A percentile compares a stretch with the other conserved stretches of the same genome.
Evolutionary conservation across 2,797 vertebrate genomes (phyloP).

Genomic region (Myotis findleyi): DNA sequence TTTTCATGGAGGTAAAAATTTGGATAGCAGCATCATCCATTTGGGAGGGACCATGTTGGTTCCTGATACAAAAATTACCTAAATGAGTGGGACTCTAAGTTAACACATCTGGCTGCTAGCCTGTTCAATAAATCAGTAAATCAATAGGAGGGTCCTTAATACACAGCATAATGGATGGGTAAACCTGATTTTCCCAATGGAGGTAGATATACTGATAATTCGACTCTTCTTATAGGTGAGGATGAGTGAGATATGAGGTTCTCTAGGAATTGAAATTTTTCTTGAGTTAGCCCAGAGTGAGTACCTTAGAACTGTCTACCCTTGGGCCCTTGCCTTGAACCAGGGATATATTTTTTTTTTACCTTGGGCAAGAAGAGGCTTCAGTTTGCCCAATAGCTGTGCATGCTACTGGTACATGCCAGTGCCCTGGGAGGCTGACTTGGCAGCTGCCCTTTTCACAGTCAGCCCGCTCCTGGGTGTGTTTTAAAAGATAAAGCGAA

Average conservation of each 20-base stretch:
- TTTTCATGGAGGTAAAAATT: neutral
- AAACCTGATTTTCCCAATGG: constrained; percentile 13
- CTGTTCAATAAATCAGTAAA: constrained; percentile 25
- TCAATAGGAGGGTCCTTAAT: neutral
- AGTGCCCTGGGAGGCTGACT: neutral
- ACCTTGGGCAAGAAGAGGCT: neutral
- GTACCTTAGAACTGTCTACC: neutral
- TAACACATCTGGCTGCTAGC: neutral
- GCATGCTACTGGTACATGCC: neutral
- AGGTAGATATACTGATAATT: neutral
- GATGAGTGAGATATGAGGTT: neutral
- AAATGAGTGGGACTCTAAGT: neutral
- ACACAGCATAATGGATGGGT: neutral
- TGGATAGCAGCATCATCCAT: neutral
- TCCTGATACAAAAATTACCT: constrained; percentile 38
- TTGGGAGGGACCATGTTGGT: neutral
- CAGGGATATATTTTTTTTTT: neutral
- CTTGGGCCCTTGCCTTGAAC: neutral
- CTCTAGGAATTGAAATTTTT: constrained; percentile 7
- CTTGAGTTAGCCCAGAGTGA: neutral
- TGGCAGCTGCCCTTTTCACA: neutral
- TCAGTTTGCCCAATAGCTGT: neutral
- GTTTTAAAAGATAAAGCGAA: constrained; percentile 54
- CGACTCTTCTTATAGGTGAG: neutral
- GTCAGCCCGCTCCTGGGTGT: neutral